Evolutionary conservation across 2,888 invertebrate genomes (phyloP).

Genomic region (Helleia helle): DNA sequence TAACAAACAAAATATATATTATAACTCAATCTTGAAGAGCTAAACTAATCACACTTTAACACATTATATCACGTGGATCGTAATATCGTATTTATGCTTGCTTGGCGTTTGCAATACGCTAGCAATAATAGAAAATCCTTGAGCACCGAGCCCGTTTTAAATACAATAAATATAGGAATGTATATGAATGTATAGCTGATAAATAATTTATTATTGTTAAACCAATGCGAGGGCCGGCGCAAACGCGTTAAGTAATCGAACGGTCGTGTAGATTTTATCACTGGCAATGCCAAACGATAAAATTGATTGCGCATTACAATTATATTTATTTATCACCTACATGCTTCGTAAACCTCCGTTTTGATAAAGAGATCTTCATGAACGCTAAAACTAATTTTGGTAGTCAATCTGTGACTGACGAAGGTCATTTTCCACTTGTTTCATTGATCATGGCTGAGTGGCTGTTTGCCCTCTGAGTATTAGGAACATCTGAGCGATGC

Average conservation of each 20-base stretch:
- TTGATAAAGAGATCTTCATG: no score
- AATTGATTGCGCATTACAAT: slow-evolving; percentile 1
- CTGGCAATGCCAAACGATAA: neutral
- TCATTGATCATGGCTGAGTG: no score
- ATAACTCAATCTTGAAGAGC: no score
- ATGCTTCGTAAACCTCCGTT: no score
- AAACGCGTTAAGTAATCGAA: neutral
- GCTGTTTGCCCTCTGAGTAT: no score
- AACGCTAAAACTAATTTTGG: no score
- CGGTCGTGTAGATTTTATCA: slow-evolving; percentile 1
- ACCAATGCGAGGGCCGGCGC: neutral
- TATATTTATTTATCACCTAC: neutral
- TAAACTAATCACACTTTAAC: no score
- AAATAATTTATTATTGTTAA: slow-evolving; percentile 6
- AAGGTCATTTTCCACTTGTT: no score
- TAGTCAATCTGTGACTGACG: no score
- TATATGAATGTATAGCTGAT: slow-evolving; percentile 2
- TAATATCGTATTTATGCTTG: neutral
- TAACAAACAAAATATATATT: no score
- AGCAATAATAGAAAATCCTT: slow-evolving; percentile 1
- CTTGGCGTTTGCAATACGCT: neutral
- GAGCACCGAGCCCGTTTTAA: neutral
- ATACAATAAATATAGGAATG: slow-evolving; percentile 6
- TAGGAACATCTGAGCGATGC: no score
- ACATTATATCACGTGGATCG: no score